These are phyloP conservation scores for Agrypnia vestita DNA, from an alignment of 1,140 invertebrate genomes.

Conservation along the genomic window DNA sequence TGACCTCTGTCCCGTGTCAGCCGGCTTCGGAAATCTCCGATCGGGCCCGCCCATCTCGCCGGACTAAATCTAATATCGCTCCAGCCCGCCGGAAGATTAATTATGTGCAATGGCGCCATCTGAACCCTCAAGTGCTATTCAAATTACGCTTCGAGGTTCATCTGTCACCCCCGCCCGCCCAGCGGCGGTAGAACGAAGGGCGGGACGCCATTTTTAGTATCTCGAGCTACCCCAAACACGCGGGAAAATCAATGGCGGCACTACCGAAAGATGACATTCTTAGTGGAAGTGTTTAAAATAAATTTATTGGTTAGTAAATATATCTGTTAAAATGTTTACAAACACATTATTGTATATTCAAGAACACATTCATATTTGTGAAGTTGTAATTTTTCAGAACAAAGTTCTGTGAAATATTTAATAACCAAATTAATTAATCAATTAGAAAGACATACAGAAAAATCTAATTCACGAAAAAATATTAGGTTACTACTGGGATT, in stretches of 20 bases:
- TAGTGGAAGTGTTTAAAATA: too few species aligned
- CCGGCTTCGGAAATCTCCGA: slow-evolving; percentile 3
- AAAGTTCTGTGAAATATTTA: too few species aligned
- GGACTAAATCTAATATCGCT: slow-evolving; percentile 59
- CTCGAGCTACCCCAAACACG: not conserved
- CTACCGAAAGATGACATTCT: not conserved
- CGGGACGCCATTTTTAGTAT: slow-evolving; percentile 34
- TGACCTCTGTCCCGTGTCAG: slow-evolving; percentile 15
- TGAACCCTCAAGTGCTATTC: slow-evolving; percentile 59
- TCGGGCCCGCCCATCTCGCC: slow-evolving; percentile 14
- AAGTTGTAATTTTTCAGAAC: too few species aligned
- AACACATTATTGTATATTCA: too few species aligned
- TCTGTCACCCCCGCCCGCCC: slow-evolving; percentile 44
- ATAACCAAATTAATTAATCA: too few species aligned
- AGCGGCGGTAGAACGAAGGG: not conserved
- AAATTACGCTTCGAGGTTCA: slow-evolving; percentile 58
- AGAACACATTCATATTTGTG: too few species aligned
- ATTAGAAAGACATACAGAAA: too few species aligned
- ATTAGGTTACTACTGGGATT: too few species aligned
- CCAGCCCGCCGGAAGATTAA: slow-evolving; percentile 53
- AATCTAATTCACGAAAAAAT: too few species aligned
- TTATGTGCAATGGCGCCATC: slow-evolving; percentile 60
- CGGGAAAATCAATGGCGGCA: slow-evolving; percentile 24
- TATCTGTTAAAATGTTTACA: too few species aligned
- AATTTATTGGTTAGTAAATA: too few species aligned